Evolutionary conservation across 2,113 vertebrate species (phyloP), one percentile per base, ranked within the genome.

Genomic region (Eira barbara): DNA sequence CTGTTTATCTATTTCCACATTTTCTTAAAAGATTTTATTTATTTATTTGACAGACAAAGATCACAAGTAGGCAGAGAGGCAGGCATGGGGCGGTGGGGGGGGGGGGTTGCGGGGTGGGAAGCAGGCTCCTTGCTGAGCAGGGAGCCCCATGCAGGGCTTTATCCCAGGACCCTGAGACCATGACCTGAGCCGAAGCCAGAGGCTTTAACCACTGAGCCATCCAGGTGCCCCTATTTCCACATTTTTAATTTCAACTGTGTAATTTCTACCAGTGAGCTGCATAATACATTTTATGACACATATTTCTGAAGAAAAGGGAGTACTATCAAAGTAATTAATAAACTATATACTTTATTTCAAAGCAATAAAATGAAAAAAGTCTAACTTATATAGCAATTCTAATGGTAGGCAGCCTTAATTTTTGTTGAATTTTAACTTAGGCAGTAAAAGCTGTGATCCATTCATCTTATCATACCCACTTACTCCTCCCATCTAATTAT

Each of bases 401-500:
- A 71, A 67, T 65, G 4, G 34, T 55, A 85, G 4, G 29, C 45
- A 89, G 39, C 8, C 89, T 96, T 89, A 94, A 95, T 97, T 95
- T 89, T 95, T 95, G 73, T 78, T 96, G 63, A 86, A 91, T 97
- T 91, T 97, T 97, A 94, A 92, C 74, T 95, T 81, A 91, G 45
- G 91, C 73, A 93, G 11, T 97, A 91, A 92, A 96, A 92, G 97
- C 92, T 92, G 61, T 97, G 73, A 97, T 97, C 27, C 31, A 36
- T 92, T 97, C n/a, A 27, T 96, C 91, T 97, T 96, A 82, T 96
- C 34, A 81, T 52, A 91, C 4, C 2, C 91, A 89, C 57, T 91
- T 98, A 90, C 57, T 89, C 92, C 90, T 86, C 97, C 92, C 92
- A 94, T 59, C 95, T 97, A 97, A 97, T 98, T 98, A 95, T 69